Conservation (phyloP, 2,888 invertebrate genomes). For the Sarcophaga caerulescens region DNA sequence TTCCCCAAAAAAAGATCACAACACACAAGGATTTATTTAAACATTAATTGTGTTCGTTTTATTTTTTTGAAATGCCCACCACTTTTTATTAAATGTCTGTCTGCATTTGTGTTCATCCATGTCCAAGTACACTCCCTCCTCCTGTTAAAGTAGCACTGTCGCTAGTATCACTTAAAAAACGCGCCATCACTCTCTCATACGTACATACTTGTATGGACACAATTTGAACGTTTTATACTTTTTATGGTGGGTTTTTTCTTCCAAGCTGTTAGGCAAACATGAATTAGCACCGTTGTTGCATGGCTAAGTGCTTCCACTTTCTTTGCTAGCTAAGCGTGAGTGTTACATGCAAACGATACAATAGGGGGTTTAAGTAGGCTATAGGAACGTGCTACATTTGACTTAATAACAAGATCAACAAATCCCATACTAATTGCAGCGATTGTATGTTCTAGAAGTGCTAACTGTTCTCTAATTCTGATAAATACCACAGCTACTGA, state of each 20-base stretch:
- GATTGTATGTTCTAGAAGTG: too few relatives aligned
- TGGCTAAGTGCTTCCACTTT: conserved; percentile 59
- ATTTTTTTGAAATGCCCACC: conserved; percentile 15
- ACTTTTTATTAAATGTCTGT: conserved; percentile 11
- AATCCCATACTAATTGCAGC: too few relatives aligned
- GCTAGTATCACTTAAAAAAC: conserved; percentile 45
- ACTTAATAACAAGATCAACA: too few relatives aligned
- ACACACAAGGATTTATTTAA: conserved; percentile 45
- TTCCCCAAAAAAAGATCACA: conserved; percentile 43
- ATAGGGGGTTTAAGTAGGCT: too few relatives aligned
- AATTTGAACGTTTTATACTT: conserved; percentile 31
- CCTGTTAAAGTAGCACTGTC: too few relatives aligned
- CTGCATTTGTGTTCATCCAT: too few relatives aligned
- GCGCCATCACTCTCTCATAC: conserved; percentile 14
- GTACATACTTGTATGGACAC: conserved; percentile 9
- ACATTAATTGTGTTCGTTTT: neutral
- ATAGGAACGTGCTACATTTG: too few relatives aligned
- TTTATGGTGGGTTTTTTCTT: conserved; percentile 15
- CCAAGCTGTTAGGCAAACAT: conserved; percentile 68
- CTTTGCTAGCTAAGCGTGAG: neutral
- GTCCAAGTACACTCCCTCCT: too few relatives aligned
- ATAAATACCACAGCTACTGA: too few relatives aligned
- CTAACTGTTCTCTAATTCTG: too few relatives aligned
- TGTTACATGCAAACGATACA: neutral
- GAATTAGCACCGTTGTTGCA: conserved; percentile 67